phyloP scores from a whole-genome alignment of 2,113 vertebrate genomes.

The Corvus moneduloides region DNA sequence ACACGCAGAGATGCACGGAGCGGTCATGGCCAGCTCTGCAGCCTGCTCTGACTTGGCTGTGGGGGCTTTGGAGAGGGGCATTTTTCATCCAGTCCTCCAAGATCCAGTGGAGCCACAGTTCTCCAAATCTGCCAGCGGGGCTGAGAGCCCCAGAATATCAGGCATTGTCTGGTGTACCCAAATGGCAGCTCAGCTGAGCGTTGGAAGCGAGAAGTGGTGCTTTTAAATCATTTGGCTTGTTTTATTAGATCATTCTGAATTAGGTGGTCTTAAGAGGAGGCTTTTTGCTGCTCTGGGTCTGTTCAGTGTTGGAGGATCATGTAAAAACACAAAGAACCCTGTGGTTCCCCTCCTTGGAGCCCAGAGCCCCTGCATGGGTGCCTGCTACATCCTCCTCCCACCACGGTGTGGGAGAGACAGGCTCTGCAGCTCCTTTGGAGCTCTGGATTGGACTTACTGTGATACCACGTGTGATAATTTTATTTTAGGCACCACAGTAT shows the following conservation, averaged over 20 bases:
- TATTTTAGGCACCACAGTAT: neutral
- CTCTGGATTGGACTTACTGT: neutral
- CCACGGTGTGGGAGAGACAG: fast-evolving
- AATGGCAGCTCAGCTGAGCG: neutral
- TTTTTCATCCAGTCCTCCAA: neutral
- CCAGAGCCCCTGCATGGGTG: neutral
- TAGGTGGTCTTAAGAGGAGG: neutral
- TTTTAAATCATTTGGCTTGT: neutral
- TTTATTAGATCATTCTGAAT: neutral
- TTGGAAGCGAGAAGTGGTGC: neutral
- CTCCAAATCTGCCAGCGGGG: fast-evolving
- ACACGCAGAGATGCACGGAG: fast-evolving
- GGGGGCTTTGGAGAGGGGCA: neutral
- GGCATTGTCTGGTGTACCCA: neutral
- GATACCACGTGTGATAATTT: fast-evolving
- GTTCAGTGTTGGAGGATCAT: fast-evolving
- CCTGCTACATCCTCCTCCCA: neutral
- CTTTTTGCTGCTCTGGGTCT: neutral
- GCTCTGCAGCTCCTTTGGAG: neutral
- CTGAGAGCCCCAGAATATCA: neutral
- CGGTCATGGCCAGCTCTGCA: neutral
- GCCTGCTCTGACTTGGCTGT: fast-evolving
- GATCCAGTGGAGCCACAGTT: neutral
- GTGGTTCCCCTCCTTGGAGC: neutral
- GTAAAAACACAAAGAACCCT: neutral